Evolutionary conservation across 2,888 invertebrate species (phyloP).

Genomic region (Sesia apiformis): DNA sequence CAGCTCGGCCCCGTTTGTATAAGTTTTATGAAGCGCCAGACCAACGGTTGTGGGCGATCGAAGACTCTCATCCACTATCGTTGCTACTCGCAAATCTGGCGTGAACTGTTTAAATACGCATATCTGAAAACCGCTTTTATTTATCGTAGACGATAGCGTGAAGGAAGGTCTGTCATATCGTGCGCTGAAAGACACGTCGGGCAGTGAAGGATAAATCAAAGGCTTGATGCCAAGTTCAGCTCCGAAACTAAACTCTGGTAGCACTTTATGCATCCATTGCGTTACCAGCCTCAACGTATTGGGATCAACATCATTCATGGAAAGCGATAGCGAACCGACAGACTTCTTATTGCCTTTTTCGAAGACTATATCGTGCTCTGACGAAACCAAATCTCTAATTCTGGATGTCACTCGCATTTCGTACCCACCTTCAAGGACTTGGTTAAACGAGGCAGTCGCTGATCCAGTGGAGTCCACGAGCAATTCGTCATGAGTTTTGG

Average conservation of each 20-base stretch:
- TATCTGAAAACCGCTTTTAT: slow-evolving; percentile 46
- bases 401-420: slow-evolving; percentile 51
- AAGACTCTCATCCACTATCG: slow-evolving; percentile 44
- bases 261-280: slow-evolving; percentile 52
- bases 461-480: slow-evolving; percentile 50
- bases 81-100: slow-evolving; percentile 45
- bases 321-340: slow-evolving; percentile 37
- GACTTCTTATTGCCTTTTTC: slow-evolving; percentile 45
- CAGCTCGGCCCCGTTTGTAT: slow-evolving; percentile 45
- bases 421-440: slow-evolving; percentile 37
- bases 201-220: slow-evolving; percentile 30
- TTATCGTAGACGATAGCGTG: slow-evolving; percentile 46
- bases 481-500: slow-evolving; percentile 37
- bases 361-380: slow-evolving; percentile 53
- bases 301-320: slow-evolving; percentile 53
- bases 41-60: slow-evolving; percentile 38
- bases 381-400: slow-evolving; percentile 54
- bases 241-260: slow-evolving; percentile 45
- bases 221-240: slow-evolving; percentile 48
- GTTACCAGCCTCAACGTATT: slow-evolving; percentile 43
- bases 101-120: slow-evolving; percentile 54
- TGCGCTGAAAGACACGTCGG: slow-evolving; percentile 49
- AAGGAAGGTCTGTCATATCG: slow-evolving; percentile 42
- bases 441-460: slow-evolving; percentile 54
- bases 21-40: slow-evolving; percentile 50